A percentile compares a stretch with the other conserved stretches of the same genome.
These are phyloP conservation scores for Motacilla alba DNA, from an alignment of 2,113 vertebrate genomes.

Conservation along the genomic window DNA sequence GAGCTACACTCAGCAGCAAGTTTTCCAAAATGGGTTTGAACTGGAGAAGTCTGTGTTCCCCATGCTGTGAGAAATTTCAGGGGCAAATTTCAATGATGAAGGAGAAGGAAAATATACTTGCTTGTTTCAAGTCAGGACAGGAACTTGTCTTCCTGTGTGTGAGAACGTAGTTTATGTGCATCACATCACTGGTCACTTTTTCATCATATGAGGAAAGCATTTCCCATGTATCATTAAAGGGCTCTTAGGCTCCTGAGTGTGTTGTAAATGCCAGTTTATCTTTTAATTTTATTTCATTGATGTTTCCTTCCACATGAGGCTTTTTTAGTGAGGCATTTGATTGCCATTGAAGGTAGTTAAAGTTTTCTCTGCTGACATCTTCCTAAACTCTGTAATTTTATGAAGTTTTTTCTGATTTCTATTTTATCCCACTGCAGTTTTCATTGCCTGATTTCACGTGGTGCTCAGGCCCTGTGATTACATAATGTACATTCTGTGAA, in stretches of 20 bases:
- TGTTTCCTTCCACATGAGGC: fast-evolving
- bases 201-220: background rate
- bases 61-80: background rate
- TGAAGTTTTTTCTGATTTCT: background rate
- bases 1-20: background rate
- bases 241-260: background rate
- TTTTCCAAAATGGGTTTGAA: background rate
- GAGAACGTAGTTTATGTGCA: background rate
- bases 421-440: background rate
- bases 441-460: background rate
- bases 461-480: conserved; percentile 17
- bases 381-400: background rate
- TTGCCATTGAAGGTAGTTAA: background rate
- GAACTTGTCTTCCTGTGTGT: background rate
- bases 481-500: background rate
- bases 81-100: background rate
- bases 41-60: background rate
- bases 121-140: background rate
- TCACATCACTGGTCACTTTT: background rate
- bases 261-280: background rate
- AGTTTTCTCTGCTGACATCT: background rate
- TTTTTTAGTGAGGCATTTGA: background rate
- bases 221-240: background rate
- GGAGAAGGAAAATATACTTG: background rate
- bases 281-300: background rate